A percentile compares a stretch with the other conserved stretches of the same genome.
Evolutionary conservation across 2,797 vertebrate species (phyloP).

Genomic region (Pygocentrus nattereri): DNA sequence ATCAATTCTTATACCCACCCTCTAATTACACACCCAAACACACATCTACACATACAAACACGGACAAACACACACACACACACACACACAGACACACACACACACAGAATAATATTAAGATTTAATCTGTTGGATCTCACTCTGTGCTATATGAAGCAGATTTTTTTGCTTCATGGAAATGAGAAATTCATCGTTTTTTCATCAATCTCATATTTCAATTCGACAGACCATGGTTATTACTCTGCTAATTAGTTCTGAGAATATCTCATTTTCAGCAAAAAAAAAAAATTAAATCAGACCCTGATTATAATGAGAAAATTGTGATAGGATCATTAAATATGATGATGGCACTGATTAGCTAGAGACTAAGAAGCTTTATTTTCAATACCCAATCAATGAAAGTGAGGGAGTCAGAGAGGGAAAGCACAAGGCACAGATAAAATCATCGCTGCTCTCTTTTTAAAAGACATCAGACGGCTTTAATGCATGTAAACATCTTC

Average conservation of each 20-base stretch:
- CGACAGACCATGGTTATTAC: conserved; percentile 76
- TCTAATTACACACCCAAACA: conserved; percentile 41
- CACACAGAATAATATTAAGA: conserved; percentile 62
- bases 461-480: conserved; percentile 21
- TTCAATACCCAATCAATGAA: conserved; percentile 56
- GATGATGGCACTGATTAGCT: conserved; percentile 75
- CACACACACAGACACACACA: conserved; percentile 43
- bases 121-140: conserved; percentile 64
- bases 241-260: conserved; percentile 79
- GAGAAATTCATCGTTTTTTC: conserved; percentile 69
- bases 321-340: conserved; percentile 77
- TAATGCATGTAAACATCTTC: conserved; percentile 8
- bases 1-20: conserved; percentile 20
- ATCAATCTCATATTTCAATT: conserved; percentile 75
- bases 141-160: conserved; percentile 60
- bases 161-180: conserved; percentile 56
- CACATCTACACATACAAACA: conserved; percentile 52
- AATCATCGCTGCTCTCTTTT: conserved; percentile 7
- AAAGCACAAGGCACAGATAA: neutral
- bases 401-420: conserved; percentile 4
- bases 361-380: conserved; percentile 56
- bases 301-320: conserved; percentile 81
- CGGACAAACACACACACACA: conserved; percentile 44
- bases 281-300: conserved; percentile 76
- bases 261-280: conserved; percentile 75